Conservation (phyloP, 2,888 invertebrate species). For the Drosophila gaucha region DNA sequence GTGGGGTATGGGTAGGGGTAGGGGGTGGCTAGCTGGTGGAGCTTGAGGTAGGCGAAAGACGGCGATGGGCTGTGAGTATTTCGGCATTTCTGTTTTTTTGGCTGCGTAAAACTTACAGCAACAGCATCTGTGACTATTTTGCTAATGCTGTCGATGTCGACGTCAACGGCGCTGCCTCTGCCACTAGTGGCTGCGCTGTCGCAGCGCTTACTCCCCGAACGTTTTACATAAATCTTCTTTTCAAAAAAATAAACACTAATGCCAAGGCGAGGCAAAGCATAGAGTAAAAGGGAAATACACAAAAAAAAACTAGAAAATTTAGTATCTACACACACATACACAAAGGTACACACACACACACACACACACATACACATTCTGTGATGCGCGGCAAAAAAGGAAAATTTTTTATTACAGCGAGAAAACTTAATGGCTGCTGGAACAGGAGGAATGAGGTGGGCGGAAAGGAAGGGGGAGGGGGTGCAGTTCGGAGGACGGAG, state of each 20-base stretch:
- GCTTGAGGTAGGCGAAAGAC: conserved; percentile 40
- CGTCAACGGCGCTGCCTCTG: conserved; percentile 32
- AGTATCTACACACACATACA: conserved; percentile 74
- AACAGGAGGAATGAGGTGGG: conserved; percentile 46
- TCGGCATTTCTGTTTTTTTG: conserved; percentile 66
- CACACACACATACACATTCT: conserved; percentile 28
- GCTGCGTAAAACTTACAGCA: conserved; percentile 74
- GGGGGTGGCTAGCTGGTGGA: neutral
- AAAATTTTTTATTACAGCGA: conserved; percentile 83
- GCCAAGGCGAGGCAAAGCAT: conserved; percentile 64
- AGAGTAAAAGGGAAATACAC: conserved; percentile 57
- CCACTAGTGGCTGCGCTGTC: conserved; percentile 33
- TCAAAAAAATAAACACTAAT: conserved; percentile 84
- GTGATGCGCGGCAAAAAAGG: conserved; percentile 64
- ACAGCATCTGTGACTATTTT: conserved; percentile 80
- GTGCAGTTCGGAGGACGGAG: too few species aligned
- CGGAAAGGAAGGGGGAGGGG: neutral
- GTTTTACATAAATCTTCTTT: conserved; percentile 85
- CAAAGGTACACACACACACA: conserved; percentile 44
- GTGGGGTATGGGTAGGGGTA: conserved; percentile 7
- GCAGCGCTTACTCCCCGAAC: conserved; percentile 40
- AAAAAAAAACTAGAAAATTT: conserved; percentile 78
- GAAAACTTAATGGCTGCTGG: conserved; percentile 83
- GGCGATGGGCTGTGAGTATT: conserved; percentile 10
- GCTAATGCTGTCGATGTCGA: conserved; percentile 24